phyloP scores from a whole-genome alignment of 2,888 invertebrate species.

The Acanthoscelides obtectus region DNA sequence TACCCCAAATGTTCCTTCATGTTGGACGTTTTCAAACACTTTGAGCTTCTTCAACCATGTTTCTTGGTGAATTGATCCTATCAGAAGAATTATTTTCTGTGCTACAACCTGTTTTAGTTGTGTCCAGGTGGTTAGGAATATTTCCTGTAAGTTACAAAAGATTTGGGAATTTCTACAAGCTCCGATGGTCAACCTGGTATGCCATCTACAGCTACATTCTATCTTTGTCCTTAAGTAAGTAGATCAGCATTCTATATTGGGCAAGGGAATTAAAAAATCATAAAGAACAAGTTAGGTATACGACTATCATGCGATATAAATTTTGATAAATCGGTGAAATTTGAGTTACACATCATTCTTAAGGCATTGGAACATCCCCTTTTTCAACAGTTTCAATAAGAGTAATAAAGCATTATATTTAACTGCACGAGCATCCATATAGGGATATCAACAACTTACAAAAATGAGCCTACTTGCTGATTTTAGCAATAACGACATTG shows the following conservation, averaged over 20 bases:
- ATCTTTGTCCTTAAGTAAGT: constrained; percentile 25
- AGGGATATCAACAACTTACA: too few species aligned
- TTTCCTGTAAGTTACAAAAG: constrained; percentile 26
- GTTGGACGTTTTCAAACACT: neutral
- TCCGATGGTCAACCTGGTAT: constrained; percentile 23
- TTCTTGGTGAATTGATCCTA: constrained; percentile 13
- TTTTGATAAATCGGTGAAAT: too few species aligned
- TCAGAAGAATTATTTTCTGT: constrained; percentile 16
- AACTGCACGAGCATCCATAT: too few species aligned
- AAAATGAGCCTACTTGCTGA: neutral
- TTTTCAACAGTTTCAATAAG: too few species aligned
- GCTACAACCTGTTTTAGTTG: constrained; percentile 22
- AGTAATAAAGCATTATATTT: too few species aligned
- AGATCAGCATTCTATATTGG: too few species aligned
- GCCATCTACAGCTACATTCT: constrained; percentile 28
- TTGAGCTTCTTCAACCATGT: constrained; percentile 5
- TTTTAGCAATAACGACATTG: neutral
- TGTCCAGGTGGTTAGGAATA: constrained; percentile 26
- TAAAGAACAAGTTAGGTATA: too few species aligned
- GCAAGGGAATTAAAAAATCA: too few species aligned
- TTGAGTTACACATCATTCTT: too few species aligned
- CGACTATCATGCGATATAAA: too few species aligned
- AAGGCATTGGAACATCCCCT: too few species aligned
- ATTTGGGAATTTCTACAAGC: constrained; percentile 19
- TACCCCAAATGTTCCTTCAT: neutral